These are phyloP conservation scores for Synaphobranchus kaupii DNA, from an alignment of 2,797 vertebrate species.

Conservation along the genomic window DNA sequence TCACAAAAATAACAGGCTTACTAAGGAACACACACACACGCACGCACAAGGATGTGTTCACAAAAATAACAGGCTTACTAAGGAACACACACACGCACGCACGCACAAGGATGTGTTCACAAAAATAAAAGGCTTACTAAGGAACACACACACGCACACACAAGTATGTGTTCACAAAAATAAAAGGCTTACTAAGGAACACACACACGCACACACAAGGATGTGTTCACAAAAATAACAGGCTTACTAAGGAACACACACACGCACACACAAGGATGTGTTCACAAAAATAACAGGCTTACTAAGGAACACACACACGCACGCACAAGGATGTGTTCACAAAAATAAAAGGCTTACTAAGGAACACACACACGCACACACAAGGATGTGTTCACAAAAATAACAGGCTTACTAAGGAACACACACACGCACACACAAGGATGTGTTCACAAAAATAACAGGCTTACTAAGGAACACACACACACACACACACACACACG, in stretches of 20 bases:
- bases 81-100: not conserved
- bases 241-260: too few species aligned
- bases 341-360: too few species aligned
- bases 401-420: too few species aligned
- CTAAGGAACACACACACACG: not conserved
- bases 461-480: not conserved
- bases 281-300: too few species aligned
- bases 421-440: not conserved
- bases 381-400: not conserved
- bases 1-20: slow-evolving; percentile 6
- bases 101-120: too few species aligned
- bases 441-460: not conserved
- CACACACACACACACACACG: not conserved
- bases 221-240: not conserved
- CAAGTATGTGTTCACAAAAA: not conserved
- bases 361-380: not conserved
- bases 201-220: not conserved
- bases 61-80: not conserved
- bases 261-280: not conserved
- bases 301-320: not conserved
- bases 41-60: not conserved
- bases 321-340: too few species aligned
- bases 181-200: too few species aligned
- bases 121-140: rapidly evolving
- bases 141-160: not conserved